A percentile compares a stretch with the other conserved stretches of the same genome.
Conservation (phyloP, 2,113 vertebrate species). For the Aspidoscelis tigris region DNA sequence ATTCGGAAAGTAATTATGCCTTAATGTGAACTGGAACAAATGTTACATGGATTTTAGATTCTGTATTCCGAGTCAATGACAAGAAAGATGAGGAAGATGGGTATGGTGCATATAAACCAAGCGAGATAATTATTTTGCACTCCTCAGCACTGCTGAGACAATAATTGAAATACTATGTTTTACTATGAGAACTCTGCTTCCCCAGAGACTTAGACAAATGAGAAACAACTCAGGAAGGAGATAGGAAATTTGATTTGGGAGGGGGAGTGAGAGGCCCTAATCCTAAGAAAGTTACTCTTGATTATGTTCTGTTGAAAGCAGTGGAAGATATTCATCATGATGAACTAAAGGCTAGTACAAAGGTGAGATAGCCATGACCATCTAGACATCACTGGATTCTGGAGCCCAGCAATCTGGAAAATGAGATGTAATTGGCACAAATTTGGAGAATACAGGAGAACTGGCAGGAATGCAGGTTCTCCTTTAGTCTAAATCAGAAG, state of each 20-base stretch:
- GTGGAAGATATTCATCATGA: background rate
- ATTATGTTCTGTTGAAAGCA: background rate
- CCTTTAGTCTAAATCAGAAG: too few relatives aligned
- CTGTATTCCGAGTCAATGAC: slow-evolving; percentile 46
- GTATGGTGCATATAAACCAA: slow-evolving; percentile 42
- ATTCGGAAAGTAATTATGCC: slow-evolving; percentile 54
- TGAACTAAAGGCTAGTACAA: background rate
- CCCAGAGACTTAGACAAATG: slow-evolving; percentile 29
- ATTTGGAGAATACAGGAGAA: too few relatives aligned
- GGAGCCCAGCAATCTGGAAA: too few relatives aligned
- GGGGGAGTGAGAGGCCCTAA: background rate
- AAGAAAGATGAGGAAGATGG: slow-evolving; percentile 41
- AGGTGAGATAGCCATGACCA: background rate
- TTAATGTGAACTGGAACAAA: slow-evolving; percentile 62
- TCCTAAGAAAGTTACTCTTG: slow-evolving; percentile 5
- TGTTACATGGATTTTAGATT: slow-evolving; percentile 39
- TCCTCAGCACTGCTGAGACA: slow-evolving; percentile 16
- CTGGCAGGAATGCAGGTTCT: too few relatives aligned
- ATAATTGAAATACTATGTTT: slow-evolving; percentile 45
- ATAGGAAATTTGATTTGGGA: slow-evolving; percentile 18
- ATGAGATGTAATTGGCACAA: too few relatives aligned
- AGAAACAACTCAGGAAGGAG: slow-evolving; percentile 15
- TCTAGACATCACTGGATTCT: too few relatives aligned
- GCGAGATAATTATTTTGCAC: slow-evolving; percentile 44
- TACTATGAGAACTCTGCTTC: background rate